Conservation (phyloP, 2,797 vertebrate species). For the Sebastes aleutianus region DNA sequence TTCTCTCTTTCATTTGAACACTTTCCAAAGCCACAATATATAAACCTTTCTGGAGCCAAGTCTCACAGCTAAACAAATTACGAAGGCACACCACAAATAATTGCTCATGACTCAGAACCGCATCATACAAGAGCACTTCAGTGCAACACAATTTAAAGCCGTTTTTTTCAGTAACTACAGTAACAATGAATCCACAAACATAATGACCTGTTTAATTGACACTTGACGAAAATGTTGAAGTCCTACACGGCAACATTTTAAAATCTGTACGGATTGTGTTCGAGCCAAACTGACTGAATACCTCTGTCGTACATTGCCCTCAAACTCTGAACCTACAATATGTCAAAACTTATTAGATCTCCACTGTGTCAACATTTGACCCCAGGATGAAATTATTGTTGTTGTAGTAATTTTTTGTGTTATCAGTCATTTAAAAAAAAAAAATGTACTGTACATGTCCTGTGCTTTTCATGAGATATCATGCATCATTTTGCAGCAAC, state of each 20-base stretch:
- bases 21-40: background rate
- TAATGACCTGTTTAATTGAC: background rate
- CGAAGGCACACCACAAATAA: background rate
- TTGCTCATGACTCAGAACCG: background rate
- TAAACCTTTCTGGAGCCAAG: background rate
- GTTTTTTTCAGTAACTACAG: background rate
- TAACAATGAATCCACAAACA: background rate
- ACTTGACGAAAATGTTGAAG: background rate
- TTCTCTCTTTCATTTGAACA: background rate
- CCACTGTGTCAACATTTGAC: background rate
- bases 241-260: background rate
- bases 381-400: background rate
- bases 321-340: background rate
- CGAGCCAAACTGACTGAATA: background rate
- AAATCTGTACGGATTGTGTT: background rate
- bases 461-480: constrained; percentile 16
- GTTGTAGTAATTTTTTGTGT: background rate
- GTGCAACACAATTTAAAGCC: background rate
- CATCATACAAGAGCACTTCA: background rate
- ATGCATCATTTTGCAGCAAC: constrained; percentile 24
- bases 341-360: background rate
- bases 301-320: background rate
- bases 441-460: background rate
- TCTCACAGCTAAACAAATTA: background rate
- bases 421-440: constrained; percentile 11